Evolutionary conservation across 2,888 invertebrate species (phyloP).

Genomic region (Acanthosepion esculentum): DNA sequence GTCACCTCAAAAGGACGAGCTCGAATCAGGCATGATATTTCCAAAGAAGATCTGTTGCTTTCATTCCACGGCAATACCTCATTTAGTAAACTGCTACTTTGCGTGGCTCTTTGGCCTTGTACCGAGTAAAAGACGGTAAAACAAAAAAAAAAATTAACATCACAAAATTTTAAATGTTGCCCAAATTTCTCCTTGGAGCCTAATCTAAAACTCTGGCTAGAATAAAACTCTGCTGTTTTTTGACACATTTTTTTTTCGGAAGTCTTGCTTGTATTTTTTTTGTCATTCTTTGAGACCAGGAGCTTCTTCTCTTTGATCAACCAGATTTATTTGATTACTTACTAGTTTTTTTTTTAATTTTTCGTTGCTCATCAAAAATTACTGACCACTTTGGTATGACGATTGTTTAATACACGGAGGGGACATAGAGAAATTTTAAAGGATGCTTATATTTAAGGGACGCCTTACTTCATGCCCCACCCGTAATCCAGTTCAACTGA

Average conservation of each 20-base stretch:
- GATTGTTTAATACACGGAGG: not conserved
- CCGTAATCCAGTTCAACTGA: not conserved
- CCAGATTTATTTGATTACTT: not conserved
- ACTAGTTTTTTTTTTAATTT: not conserved
- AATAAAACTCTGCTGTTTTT: too few species aligned
- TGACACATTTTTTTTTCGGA: not conserved
- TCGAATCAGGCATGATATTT: too few species aligned
- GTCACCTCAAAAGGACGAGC: too few species aligned
- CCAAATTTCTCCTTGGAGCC: not conserved
- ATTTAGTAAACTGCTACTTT: too few species aligned
- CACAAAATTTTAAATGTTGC: too few species aligned
- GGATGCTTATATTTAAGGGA: not conserved
- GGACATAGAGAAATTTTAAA: not conserved
- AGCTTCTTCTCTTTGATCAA: not conserved
- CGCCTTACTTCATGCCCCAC: too few species aligned
- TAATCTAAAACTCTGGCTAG: too few species aligned
- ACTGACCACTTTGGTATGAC: not conserved
- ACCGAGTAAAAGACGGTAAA: not conserved
- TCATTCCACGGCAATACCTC: too few species aligned
- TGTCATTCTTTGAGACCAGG: not conserved
- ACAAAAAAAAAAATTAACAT: not conserved
- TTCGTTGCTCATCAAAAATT: not conserved
- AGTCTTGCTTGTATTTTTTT: not conserved
- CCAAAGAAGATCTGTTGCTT: too few species aligned
- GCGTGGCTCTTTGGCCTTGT: too few species aligned